These are phyloP conservation scores for Resseliella maxima DNA, from an alignment of 2,888 invertebrate genomes.

Conservation along the genomic window DNA sequence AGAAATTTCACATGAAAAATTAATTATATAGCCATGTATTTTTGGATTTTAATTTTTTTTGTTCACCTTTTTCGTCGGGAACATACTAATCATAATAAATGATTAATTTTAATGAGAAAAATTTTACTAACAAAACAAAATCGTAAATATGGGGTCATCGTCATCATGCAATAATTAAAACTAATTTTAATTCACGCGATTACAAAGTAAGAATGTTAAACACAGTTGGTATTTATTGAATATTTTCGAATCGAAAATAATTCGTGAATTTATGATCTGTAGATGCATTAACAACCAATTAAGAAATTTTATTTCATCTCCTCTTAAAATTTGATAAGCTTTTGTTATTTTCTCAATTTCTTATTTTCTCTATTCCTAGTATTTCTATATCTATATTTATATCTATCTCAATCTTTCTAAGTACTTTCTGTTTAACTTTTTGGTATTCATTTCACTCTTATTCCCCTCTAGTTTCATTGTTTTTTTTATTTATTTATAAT, in stretches of 20 bases:
- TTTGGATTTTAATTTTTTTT: not conserved
- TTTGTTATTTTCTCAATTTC: too few relatives aligned
- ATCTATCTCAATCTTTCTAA: too few relatives aligned
- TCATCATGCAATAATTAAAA: not conserved
- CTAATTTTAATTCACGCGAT: not conserved
- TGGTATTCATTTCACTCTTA: too few relatives aligned
- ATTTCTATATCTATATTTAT: too few relatives aligned
- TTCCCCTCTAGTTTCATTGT: not conserved
- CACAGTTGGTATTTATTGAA: too few relatives aligned
- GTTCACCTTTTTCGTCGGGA: not conserved
- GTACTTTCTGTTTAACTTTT: too few relatives aligned
- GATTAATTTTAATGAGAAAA: not conserved
- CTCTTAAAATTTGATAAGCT: too few relatives aligned
- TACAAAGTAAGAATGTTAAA: not conserved
- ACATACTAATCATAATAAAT: constrained; percentile 10
- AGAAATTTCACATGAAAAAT: too few relatives aligned
- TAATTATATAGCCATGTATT: too few relatives aligned
- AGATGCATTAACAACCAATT: not conserved
- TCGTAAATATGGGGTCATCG: not conserved
- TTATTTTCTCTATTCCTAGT: too few relatives aligned
- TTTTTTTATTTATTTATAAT: not conserved
- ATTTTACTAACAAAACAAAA: not conserved
- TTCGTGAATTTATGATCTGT: not conserved
- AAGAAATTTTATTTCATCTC: too few relatives aligned
- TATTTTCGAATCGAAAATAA: not conserved